phyloP scores from a whole-genome alignment of 92 coral and sea anemone genomes.

The Porites cylindrica region DNA sequence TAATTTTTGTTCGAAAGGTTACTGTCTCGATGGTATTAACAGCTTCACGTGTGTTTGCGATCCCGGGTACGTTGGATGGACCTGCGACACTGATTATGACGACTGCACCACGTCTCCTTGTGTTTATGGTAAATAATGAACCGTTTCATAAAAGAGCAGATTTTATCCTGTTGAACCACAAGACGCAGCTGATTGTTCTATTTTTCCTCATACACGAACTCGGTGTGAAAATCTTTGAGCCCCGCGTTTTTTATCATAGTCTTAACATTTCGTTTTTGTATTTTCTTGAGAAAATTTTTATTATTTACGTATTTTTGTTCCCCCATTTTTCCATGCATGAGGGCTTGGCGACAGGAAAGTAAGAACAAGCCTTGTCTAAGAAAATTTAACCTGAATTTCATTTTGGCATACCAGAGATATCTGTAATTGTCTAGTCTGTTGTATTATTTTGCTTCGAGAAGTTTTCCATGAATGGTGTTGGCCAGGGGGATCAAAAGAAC shows the following conservation, averaged over 20 bases:
- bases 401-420: too few relatives aligned
- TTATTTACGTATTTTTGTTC: too few relatives aligned
- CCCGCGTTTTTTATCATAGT: background rate
- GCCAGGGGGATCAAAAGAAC: too few relatives aligned
- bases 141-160: too few relatives aligned
- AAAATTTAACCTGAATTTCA: too few relatives aligned
- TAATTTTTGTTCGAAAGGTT: background rate
- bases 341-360: too few relatives aligned
- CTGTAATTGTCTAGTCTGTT: too few relatives aligned
- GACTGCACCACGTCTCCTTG: conserved; percentile 10
- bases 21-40: conserved; percentile 10
- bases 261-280: too few relatives aligned
- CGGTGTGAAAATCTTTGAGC: background rate
- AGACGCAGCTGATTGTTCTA: background rate
- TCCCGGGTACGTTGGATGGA: conserved; percentile 4
- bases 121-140: background rate
- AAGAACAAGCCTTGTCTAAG: too few relatives aligned
- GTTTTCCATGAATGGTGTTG: too few relatives aligned
- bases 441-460: too few relatives aligned
- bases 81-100: background rate
- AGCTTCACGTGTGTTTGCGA: conserved; percentile 1
- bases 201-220: background rate
- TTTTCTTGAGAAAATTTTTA: too few relatives aligned
- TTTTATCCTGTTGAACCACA: background rate
- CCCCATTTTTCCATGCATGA: background rate